Percentiles rank a stretch among this genome's conserved stretches.
These are phyloP conservation scores for Anhinga anhinga DNA, from an alignment of 2,113 vertebrate genomes.

Conservation along the genomic window DNA sequence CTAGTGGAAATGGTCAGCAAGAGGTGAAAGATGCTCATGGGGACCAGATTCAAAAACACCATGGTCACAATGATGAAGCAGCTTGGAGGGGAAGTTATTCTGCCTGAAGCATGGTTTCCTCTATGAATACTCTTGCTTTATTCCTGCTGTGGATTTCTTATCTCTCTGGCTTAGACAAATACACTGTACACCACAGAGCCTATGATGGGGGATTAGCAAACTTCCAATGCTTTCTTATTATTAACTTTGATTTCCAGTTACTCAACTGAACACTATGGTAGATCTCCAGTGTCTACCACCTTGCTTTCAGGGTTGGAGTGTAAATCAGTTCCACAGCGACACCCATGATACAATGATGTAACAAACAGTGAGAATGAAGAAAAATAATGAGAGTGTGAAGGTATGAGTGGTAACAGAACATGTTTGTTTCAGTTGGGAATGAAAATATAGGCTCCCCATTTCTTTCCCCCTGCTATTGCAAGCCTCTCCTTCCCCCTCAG, in stretches of 20 bases:
- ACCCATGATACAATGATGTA: neutral
- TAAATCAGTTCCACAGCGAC: neutral
- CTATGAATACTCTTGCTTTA: neutral
- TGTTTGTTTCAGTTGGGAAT: neutral
- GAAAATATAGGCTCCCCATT: neutral
- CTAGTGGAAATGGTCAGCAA: neutral
- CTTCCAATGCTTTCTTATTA: neutral
- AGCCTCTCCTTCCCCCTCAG: neutral
- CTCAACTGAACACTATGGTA: neutral
- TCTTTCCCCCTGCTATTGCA: neutral
- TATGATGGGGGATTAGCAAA: neutral
- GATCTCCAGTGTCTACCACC: neutral
- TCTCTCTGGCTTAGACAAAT: neutral
- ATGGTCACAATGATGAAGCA: neutral
- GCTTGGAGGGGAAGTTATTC: neutral
- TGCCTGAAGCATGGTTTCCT: neutral
- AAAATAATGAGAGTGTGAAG: neutral
- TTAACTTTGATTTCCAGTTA: neutral
- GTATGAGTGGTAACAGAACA: neutral
- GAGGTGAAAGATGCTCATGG: neutral
- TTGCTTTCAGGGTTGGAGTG: neutral
- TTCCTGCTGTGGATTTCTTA: neutral
- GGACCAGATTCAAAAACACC: neutral
- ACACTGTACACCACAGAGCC: neutral
- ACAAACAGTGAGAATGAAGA: neutral